These are phyloP conservation scores for Lepus timidus DNA, from an alignment of 2,113 vertebrate species.

Conservation along the genomic window DNA sequence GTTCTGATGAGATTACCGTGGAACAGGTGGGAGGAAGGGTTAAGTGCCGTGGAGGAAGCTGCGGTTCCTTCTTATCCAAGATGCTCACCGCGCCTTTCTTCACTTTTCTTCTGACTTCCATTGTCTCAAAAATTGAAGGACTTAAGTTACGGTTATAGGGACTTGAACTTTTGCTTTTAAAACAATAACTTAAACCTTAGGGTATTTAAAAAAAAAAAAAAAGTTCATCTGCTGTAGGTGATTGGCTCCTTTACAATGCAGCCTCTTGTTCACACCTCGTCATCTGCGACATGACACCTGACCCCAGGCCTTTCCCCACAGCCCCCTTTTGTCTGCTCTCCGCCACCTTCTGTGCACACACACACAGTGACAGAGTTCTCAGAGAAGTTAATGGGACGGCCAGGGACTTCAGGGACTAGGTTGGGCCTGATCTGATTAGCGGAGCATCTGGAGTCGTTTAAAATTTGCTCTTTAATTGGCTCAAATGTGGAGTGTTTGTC, in stretches of 20 bases:
- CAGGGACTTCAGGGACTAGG: constrained; percentile 32
- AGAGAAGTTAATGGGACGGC: constrained; percentile 77
- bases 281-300: background rate
- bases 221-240: background rate
- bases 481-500: constrained; percentile 54
- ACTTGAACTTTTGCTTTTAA: constrained; percentile 64
- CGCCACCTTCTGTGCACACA: constrained; percentile 57
- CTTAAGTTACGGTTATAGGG: constrained; percentile 47
- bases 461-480: constrained; percentile 73
- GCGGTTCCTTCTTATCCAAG: constrained; percentile 26
- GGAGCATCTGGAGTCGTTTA: constrained; percentile 71
- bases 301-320: background rate
- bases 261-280: constrained; percentile 6
- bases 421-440: constrained; percentile 71
- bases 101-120: background rate
- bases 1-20: constrained; percentile 73
- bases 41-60: constrained; percentile 1
- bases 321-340: background rate
- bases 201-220: constrained; percentile 23
- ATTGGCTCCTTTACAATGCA: background rate
- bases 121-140: constrained; percentile 44
- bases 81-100: background rate
- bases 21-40: constrained; percentile 33
- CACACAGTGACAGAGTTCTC: constrained; percentile 67
- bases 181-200: constrained; percentile 25